Base-by-base conservation (phyloP, 37 sponge, comb jelly and placozoan genomes). In the Hormiphora californensis region DNA sequence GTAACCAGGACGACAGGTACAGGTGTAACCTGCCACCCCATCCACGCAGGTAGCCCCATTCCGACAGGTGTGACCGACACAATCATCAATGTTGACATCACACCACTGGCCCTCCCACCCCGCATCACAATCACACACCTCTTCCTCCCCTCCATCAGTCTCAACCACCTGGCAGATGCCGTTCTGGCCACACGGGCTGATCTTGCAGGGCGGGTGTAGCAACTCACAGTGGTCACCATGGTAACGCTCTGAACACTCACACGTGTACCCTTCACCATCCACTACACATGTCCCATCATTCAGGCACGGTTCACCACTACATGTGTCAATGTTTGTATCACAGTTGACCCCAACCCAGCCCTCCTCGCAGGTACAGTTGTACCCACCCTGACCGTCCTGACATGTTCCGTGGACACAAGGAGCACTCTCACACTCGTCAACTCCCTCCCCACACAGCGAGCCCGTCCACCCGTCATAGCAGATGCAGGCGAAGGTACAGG, bases 401-500 rank as follows among this genome's bases (percentile, higher is more conserved):
- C 81, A 73, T 21, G 43, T 73, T 22, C 81, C 81, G 46, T 73
- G 81, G 22, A 73, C 25, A 33, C 81, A 73, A 5, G 86, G 86
- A 11, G 12, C 21, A 55, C 30, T n/a, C 2, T 54, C 62, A 35
- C 86, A 86, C 40, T 86, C 86, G 27, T 86, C 62, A 21, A 54
- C 28, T 7, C 43, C 43, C 2, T 37, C 15, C 25, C 21, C 23
- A 28, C 81, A 73, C 46, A 73, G 81, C 27, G 41, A 22, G 23
- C 81, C 81, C 44, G 40, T 46, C 81, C 81, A 73, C 46, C 81
- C 81, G 28, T 73, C 81, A 1, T 73, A 19, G 44, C 81, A 73
- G 46, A 43, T 43, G 46, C 81, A 73, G 46, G 40, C 46, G 44
- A 32, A 73, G 81, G 40, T 40, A 28, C 81, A 73, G 36, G 46